Base-by-base conservation (phyloP, 2,113 vertebrate species). In the Ceyx melanurus region DNA sequence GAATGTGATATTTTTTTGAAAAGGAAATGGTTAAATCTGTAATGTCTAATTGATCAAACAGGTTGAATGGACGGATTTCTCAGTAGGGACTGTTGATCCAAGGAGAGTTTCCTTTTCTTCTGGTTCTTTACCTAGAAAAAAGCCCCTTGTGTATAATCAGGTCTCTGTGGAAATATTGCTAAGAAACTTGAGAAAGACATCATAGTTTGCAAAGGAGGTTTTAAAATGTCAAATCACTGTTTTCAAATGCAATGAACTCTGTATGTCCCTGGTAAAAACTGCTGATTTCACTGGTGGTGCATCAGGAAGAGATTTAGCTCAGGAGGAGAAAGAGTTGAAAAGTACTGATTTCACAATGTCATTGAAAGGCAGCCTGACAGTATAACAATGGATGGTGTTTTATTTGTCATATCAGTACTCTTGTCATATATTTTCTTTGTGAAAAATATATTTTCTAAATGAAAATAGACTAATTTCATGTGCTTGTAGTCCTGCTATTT, bases 221-320 rank as follows among this genome's bases (percentile, higher is more conserved):
- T 97, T 94, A 94, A 96, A 96, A 95, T 92, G 54, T 79, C 79
- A 95, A 97, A 97, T 48, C 79, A 93, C 25, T 10, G 21, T 95
- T 94, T 95, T 96, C 70, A 92, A 93, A 95, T 54, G 82, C 79
- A 96, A 64, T 79, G 54, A 89, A 71, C 83, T 86, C 87, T 75
- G 77, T 91, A 76, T 81, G 96, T 92, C 75, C 25, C 20, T 51
- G 16, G 40, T 6, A 81, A 82, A 77, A 78, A 74, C 18, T 22
- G 3, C 10, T 71, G 56, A 14, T 73, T 82, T 90, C 43, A 67
- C 20, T 54, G 50, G 29, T 50, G 33, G 13, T 76, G 20, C 25
- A 77, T 42, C 16, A 70, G n/a, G 23, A 46, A 83, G 64, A 73
- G 17, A 57, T 78, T 68, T 81, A 58, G 43, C 15, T 25, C 31